Evolutionary conservation across 2,888 invertebrate genomes (phyloP), one percentile per base, ranked within the genome.

Genomic region (Thyatira batis): DNA sequence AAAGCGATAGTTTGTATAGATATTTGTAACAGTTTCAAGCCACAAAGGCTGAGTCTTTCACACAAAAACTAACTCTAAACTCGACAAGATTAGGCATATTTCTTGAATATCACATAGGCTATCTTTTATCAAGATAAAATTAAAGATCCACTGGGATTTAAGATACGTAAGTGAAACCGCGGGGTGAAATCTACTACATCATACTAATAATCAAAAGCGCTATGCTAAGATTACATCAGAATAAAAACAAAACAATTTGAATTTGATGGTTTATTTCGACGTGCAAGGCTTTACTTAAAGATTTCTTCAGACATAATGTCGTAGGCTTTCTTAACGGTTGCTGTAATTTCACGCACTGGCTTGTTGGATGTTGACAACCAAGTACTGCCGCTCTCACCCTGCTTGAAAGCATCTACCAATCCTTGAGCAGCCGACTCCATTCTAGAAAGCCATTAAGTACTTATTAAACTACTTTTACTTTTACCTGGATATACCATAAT

Each of bases 291-390:
- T 48, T 27, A 48, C 27, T 25, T 20, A 20, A 56, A 59, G n/a
- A 52, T n/a, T 46, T 39, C 45, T 48, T 65, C 58, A 6, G 57
- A 53, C 33, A 70, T 44, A 10, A 62, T 53, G 21, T 57, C 53
- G 45, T 74, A 76, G 0, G 69, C 76, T 23, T 69, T 60, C 20
- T 61, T 56, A 1, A 82, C 52, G 13, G 60, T 60, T n/a, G 61
- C 60, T 0, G 78, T 78, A 45, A 82, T 74, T 9, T 85, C 76
- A 17, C 60, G 55, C 0, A 55, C 77, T 0, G 82, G 79, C 43
- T 59, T 54, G 51, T 74, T 58, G 0, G 50, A 49, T 3, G 50
- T 57, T 0, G 63, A 55, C 1, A 78, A 21, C 80, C 80, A 80
- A 1, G 76, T 73, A 43, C 67, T 70, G 8, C 73, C 75, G 43